A percentile compares a stretch with the other conserved stretches of the same genome.
phyloP scores from a whole-genome alignment of 2,113 vertebrate genomes.

The Empidonax traillii region DNA sequence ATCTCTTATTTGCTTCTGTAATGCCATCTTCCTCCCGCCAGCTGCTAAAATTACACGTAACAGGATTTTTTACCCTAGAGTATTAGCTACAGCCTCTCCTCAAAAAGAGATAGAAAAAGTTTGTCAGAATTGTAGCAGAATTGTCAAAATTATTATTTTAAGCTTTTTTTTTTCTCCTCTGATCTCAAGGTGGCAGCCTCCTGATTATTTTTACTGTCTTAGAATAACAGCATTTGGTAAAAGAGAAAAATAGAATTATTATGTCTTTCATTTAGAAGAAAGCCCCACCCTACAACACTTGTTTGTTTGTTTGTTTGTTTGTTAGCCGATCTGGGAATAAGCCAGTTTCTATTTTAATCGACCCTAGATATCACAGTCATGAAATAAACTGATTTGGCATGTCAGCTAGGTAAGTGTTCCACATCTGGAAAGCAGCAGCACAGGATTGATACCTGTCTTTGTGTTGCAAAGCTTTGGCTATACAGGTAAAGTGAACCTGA shows the following conservation, averaged over 20 bases:
- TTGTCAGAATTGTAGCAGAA: too few species aligned
- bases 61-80: neutral
- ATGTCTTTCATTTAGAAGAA: neutral
- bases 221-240: neutral
- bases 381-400: neutral
- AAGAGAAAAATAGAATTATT: neutral
- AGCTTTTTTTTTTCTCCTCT: neutral
- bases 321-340: neutral
- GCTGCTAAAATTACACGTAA: neutral
- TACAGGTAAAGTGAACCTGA: neutral
- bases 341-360: neutral
- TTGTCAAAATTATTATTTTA: neutral
- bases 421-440: neutral
- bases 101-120: neutral
- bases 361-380: neutral
- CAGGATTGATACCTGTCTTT: neutral
- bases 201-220: neutral
- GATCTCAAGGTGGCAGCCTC: neutral
- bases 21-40: neutral
- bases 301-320: neutral
- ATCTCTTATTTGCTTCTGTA: neutral
- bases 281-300: neutral
- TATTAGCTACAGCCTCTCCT: neutral
- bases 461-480: neutral
- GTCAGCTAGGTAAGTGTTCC: neutral